Conservation (phyloP, 2,797 vertebrate genomes). For the Atherinosoma microstoma region DNA sequence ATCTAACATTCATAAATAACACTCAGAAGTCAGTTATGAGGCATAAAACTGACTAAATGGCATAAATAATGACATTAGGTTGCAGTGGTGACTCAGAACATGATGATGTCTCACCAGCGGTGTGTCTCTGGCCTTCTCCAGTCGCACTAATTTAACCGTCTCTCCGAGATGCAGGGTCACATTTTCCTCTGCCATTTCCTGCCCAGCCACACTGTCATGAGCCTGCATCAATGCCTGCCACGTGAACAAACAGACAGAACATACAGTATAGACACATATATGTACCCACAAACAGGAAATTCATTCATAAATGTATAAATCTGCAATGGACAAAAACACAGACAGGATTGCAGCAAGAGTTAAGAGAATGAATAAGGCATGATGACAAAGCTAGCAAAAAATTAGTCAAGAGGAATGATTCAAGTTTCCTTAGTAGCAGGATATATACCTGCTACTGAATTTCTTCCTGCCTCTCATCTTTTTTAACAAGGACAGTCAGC, state of each 20-base stretch:
- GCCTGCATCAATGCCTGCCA: slow-evolving; percentile 92
- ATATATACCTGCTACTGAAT: slow-evolving; percentile 36
- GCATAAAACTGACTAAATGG: background rate
- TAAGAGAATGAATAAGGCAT: slow-evolving; percentile 9
- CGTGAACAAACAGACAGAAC: slow-evolving; percentile 28
- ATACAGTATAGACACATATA: slow-evolving; percentile 1
- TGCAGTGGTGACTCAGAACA: background rate
- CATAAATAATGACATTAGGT: background rate
- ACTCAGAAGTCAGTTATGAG: background rate
- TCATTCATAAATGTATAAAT: slow-evolving; percentile 34
- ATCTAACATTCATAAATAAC: background rate
- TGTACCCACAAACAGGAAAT: slow-evolving; percentile 21
- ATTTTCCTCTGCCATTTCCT: slow-evolving; percentile 89
- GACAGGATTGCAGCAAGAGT: slow-evolving; percentile 31
- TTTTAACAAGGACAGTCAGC: slow-evolving; percentile 59
- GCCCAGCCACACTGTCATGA: slow-evolving; percentile 92
- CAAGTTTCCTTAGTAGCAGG: slow-evolving; percentile 7
- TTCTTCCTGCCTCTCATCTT: slow-evolving; percentile 5
- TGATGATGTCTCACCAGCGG: slow-evolving; percentile 87
- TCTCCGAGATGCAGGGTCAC: slow-evolving; percentile 89
- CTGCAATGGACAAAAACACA: slow-evolving; percentile 25
- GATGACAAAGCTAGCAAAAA: background rate
- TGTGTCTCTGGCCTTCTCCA: slow-evolving; percentile 93
- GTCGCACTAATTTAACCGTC: slow-evolving; percentile 93
- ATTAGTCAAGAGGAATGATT: slow-evolving; percentile 16